Conservation (phyloP, 2,888 invertebrate genomes). For the Ophion slaviceki region DNA sequence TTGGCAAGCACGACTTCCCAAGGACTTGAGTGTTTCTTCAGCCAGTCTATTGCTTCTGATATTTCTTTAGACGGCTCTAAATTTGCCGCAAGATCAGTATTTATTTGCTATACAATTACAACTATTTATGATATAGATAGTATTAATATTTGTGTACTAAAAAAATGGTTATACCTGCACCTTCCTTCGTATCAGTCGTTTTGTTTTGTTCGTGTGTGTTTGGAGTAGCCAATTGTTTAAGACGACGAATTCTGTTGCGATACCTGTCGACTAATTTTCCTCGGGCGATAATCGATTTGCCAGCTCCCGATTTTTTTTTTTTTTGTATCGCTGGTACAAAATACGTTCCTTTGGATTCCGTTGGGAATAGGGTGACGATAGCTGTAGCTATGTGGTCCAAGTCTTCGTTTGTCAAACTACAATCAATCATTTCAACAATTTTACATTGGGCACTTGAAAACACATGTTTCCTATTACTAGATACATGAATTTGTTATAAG, state of each 20-base stretch:
- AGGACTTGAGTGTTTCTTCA: neutral
- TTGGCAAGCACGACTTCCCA: neutral
- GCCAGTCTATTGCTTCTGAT: neutral
- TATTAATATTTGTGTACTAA: neutral
- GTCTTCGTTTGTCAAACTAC: neutral
- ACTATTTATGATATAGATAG: neutral
- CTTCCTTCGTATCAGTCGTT: neutral
- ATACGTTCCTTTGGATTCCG: neutral
- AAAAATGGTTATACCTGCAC: neutral
- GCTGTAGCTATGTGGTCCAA: neutral
- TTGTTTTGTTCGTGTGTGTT: no score
- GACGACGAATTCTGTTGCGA: slow-evolving; percentile 8
- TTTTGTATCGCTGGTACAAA: neutral
- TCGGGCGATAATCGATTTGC: slow-evolving; percentile 7
- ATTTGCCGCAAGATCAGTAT: no score
- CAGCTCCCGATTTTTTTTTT: neutral
- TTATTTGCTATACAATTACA: no score
- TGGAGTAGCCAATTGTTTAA: neutral
- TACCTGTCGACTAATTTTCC: slow-evolving; percentile 43
- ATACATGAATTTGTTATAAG: no score
- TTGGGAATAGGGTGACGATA: neutral
- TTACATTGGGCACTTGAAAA: no score
- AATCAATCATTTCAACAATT: neutral
- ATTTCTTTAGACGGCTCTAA: neutral
- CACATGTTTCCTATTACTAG: no score